Evolutionary conservation across 1,140 invertebrate species (phyloP), one percentile per base, ranked within the genome.

Genomic region (Bombus confusus): DNA sequence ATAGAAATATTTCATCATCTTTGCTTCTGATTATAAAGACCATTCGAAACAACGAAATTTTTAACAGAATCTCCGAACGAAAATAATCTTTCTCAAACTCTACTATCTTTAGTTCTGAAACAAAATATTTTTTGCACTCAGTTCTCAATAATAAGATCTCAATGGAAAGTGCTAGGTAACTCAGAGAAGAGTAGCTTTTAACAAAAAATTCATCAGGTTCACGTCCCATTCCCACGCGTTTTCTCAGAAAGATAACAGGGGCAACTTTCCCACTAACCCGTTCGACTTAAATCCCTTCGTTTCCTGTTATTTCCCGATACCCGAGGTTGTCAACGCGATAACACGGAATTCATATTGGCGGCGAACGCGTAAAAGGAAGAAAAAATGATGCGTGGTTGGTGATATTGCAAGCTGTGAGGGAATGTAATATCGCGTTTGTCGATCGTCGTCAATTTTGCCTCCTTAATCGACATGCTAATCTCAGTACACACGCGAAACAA

Each of bases 391-490:
- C 4, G 28, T 15, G 18, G 25, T 59, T 28, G 13, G n/a, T 39
- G 72, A 83, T 84, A 52, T 41, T 68, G 43, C n/a, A 59, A 43
- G 75, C 64, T 71, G 31, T 25, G 52, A 15, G 39, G 13, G 74
- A 31, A 28, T 79, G 22, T 71, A 72, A 86, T 82, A 52, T 37
- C 25, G 39, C 62, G 59, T 71, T 52, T 84, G 57, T 37, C 57
- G 64, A 73, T 78, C 64, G 80, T 28, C 57, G 69, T 69, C 74
- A 66, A 86, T 76, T 69, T 85, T 37, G 37, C 41, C 41, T 41
- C 59, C 28, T 83, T 41, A 79, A 88, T 86, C 66, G n/a, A 15
- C 52, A 76, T 31, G 66, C 59, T 89, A 88, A 89, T 89, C 88
- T 80, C 34, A 69, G 28, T 8, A 62, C 37, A 22, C 47, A 43